These are phyloP conservation scores for Eupithecia tripunctaria DNA, from an alignment of 2,888 invertebrate species.

Conservation along the genomic window DNA sequence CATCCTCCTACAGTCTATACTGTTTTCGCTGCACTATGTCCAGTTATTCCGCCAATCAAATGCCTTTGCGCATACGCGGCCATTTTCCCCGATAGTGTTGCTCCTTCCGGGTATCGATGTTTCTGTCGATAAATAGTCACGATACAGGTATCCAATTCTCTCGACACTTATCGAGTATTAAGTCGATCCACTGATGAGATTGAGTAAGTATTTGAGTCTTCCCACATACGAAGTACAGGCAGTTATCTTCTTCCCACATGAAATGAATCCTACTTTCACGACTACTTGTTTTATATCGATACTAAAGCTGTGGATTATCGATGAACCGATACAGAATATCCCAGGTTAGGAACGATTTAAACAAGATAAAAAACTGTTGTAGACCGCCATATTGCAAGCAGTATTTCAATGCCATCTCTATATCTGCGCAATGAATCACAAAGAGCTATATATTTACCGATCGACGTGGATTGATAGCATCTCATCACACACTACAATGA, in stretches of 20 bases:
- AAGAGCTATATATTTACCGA: constrained; percentile 57
- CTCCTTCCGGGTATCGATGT: constrained; percentile 50
- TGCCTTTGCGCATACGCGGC: constrained; percentile 49
- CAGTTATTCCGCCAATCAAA: constrained; percentile 53
- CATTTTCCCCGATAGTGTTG: constrained; percentile 57
- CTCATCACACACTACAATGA: constrained; percentile 64
- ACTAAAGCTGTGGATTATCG: constrained; percentile 28
- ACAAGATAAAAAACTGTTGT: constrained; percentile 36
- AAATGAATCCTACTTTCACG: constrained; percentile 23
- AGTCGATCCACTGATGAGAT: constrained; percentile 48
- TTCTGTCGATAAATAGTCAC: constrained; percentile 50
- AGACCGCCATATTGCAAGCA: constrained; percentile 46
- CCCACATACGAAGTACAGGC: constrained; percentile 9
- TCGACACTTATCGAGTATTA: constrained; percentile 51
- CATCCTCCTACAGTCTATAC: too few relatives aligned
- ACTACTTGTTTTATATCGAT: constrained; percentile 23
- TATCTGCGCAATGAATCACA: constrained; percentile 49
- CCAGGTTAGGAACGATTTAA: constrained; percentile 30
- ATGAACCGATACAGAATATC: constrained; percentile 28
- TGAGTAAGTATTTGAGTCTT: constrained; percentile 43
- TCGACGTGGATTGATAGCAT: constrained; percentile 54
- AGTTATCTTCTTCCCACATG: constrained; percentile 30
- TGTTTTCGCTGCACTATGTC: constrained; percentile 33
- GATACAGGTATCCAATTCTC: constrained; percentile 50
- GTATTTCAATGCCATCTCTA: constrained; percentile 47